Evolutionary conservation across 2,888 invertebrate species (phyloP).

Genomic region (Epirrhoe alternata): DNA sequence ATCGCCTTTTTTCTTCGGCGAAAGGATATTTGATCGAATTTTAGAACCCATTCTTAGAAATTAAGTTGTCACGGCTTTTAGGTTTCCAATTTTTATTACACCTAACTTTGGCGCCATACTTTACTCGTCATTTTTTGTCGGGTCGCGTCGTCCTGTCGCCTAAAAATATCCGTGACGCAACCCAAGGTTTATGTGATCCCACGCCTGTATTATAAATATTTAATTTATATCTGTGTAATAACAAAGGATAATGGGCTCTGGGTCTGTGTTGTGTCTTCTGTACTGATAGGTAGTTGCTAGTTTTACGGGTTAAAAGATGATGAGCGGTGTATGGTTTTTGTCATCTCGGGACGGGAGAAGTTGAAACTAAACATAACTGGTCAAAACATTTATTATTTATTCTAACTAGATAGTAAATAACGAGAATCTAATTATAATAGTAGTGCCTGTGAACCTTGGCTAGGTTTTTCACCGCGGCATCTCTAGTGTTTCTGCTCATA

Average conservation of each 20-base stretch:
- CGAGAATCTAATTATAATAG: too few species aligned
- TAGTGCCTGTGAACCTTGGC: too few species aligned
- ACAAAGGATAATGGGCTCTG: constrained; percentile 51
- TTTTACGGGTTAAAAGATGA: constrained; percentile 9
- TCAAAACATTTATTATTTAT: not conserved
- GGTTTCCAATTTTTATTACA: constrained; percentile 48
- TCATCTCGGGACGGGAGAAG: not conserved
- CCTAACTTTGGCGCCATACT: constrained; percentile 75
- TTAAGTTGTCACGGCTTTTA: constrained; percentile 32
- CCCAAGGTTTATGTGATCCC: constrained; percentile 61
- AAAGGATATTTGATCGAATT: not conserved
- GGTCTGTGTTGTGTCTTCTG: constrained; percentile 24
- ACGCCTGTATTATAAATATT: constrained; percentile 79
- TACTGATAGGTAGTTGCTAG: constrained; percentile 8
- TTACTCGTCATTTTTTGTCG: constrained; percentile 71
- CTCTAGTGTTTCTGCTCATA: too few species aligned
- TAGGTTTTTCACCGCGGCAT: too few species aligned
- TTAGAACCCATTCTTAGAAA: constrained; percentile 25
- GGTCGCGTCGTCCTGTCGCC: constrained; percentile 71
- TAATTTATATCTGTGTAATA: constrained; percentile 71
- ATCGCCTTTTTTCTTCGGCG: not conserved
- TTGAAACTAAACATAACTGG: not conserved
- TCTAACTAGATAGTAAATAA: not conserved
- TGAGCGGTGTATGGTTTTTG: constrained; percentile 18
- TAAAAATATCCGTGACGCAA: constrained; percentile 82